Base-by-base conservation (phyloP, 2,113 vertebrate species). In the Antidorcas marsupialis region DNA sequence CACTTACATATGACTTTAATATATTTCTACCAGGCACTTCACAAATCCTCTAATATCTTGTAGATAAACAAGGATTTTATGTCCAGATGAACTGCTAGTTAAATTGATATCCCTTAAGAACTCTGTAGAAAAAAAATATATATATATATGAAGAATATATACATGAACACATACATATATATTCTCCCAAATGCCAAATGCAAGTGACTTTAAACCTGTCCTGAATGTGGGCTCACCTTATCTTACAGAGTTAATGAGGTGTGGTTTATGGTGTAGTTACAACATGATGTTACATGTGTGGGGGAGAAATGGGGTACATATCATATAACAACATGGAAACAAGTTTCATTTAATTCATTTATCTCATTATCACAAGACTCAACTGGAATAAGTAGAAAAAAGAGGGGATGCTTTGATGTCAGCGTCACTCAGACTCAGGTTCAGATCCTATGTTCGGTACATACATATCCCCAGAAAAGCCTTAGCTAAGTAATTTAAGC, bases 221-320 rank as follows among this genome's bases (percentile, higher is more conserved):
- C 14, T 36, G 5, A 93, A 62, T 78, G 3, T 86, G 39, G 12
- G 2, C 45, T 85, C 7, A 17, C 7, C 47, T 89, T 86, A 30
- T 87, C 19, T 78, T 64, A 81, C 2, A 76, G 45, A 87, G n/a
- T 57, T 94, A 89, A 53, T 89, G 83, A 83, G 15, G 60, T 85
- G 2, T 74, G 28, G 36, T 84, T 97, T 96, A 62, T 64, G 53
- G 14, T 5, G 79, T 30, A 60, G 10, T 55, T 59, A 53, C 87
- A 57, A 43, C 64, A 52, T 23, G 74, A 87, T 59, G 33, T 71
- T 91, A 78, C 60, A 30, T 79, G 3, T 89, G 23, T 87, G 23
- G 21, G 23, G 25, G 52, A 91, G 30, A 43, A 28, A n/a, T 52
- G 2, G 39, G 3, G 2, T 6, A 59, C 33, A 14, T 23, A 7